Percentiles rank a stretch among this genome's conserved stretches.
Conservation (phyloP, 2,113 vertebrate genomes). For the Nothoprocta pentlandii region DNA sequence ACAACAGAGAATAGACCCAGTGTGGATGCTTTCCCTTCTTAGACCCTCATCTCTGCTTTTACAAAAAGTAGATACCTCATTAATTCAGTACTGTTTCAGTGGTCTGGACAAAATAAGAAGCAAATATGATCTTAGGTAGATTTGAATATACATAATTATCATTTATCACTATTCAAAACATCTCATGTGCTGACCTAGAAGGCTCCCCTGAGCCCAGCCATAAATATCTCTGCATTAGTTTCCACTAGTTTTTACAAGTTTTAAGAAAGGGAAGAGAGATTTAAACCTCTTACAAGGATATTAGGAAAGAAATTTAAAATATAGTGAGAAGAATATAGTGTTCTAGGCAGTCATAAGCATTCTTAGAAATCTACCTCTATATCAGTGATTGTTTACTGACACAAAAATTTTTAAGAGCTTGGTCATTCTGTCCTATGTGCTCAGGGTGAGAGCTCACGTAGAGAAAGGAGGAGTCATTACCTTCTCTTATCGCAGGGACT, state of each 20-base stretch:
- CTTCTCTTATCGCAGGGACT: background rate
- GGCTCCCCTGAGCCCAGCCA: background rate
- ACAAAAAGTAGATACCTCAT: background rate
- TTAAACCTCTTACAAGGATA: background rate
- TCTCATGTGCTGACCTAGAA: background rate
- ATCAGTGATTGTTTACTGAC: background rate
- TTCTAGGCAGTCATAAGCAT: accelerated
- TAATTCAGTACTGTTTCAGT: background rate
- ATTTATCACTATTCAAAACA: background rate
- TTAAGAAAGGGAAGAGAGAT: background rate
- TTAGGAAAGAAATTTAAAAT: background rate
- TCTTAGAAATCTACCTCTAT: background rate
- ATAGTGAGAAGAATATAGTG: background rate
- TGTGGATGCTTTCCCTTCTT: background rate
- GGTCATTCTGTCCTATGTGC: background rate
- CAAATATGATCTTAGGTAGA: background rate
- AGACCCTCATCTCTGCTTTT: background rate
- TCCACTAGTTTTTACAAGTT: background rate
- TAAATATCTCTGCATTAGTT: background rate
- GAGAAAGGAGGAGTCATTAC: background rate
- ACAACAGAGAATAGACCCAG: accelerated
- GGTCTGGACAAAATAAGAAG: background rate
- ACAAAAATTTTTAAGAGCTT: background rate
- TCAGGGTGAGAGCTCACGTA: background rate
- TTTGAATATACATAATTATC: background rate